Evolutionary conservation across 2,113 vertebrate species (phyloP).

Genomic region (Theristicus caerulescens): DNA sequence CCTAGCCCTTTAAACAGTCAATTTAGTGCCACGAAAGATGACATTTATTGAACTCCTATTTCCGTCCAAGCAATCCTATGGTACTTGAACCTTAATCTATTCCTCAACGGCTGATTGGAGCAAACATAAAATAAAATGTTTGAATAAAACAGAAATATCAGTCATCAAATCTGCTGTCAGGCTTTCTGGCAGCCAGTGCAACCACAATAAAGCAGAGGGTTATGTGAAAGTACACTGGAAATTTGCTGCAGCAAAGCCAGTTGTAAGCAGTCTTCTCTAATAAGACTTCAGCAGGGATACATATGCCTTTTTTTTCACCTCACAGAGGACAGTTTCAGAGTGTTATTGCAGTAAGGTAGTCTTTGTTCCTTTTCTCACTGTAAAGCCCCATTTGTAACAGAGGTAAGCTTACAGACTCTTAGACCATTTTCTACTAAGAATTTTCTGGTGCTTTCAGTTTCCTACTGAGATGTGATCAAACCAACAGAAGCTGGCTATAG

Average conservation of each 20-base stretch:
- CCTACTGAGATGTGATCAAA: background rate
- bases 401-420: background rate
- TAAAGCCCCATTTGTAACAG: background rate
- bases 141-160: slow-evolving; percentile 32
- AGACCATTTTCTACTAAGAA: background rate
- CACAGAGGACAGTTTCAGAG: background rate
- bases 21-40: background rate
- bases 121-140: slow-evolving; percentile 27
- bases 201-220: background rate
- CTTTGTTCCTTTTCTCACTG: background rate
- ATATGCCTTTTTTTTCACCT: background rate
- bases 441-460: background rate
- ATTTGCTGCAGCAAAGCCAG: background rate
- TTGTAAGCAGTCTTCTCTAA: background rate
- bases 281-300: background rate
- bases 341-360: background rate
- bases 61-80: background rate
- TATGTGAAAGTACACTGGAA: background rate
- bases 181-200: background rate
- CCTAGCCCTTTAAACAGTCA: background rate
- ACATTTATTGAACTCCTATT: slow-evolving; percentile 38
- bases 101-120: background rate
- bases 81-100: slow-evolving; percentile 35
- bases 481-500: background rate
- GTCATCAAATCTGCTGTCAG: slow-evolving; percentile 22